Evolutionary conservation across 1,140 invertebrate genomes (phyloP), one percentile per base, ranked within the genome.

Genomic region (Caenorhabditis remanei): DNA sequence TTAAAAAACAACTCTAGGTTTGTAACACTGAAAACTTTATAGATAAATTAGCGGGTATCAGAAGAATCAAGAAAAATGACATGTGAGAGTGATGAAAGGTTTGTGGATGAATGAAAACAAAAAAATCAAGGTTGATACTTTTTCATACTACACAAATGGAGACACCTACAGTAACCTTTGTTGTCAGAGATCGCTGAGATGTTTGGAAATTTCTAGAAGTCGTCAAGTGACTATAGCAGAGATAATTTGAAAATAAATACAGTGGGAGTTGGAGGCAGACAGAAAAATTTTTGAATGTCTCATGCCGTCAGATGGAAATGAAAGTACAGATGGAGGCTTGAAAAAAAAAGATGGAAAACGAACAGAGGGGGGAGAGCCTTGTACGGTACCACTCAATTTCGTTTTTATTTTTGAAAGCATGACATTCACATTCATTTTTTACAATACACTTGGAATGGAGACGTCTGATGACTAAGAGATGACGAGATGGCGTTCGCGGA

Each of bases 341-440:
- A 50, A 50, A 50, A 79, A 50, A 11, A 21, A 75, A 50, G 53
- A 19, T 11, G 50, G 9, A n/a, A n/a, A 71, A 71, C 5, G 19
- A 46, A 71, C 2, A 71, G 5, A 71, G 24, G 43, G 14, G 19
- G 46, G 46, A 14, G 71, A 79, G 71, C 71, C 71, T 19, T 50
- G 71, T 79, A 79, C 71, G 71, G 71, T 79, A 79, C 71, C 71
- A 79, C 71, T 79, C 71, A 79, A 79, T 79, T 79, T 79, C 14
- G 46, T 50, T 11, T 79, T 79, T 50, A 46, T 41, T 79, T 79
- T 48, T 79, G n/a, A 50, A 79, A 79, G 71, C 19, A 79, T 79
- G 71, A 79, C 71, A 79, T 79, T 79, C 40, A 53, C 71, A 79
- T 24, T 50, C 46, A 53, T 50, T 79, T 67, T 79, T 79, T 79